phyloP scores from a whole-genome alignment of 2,888 invertebrate genomes.

The Habroteleia sp. region DNA sequence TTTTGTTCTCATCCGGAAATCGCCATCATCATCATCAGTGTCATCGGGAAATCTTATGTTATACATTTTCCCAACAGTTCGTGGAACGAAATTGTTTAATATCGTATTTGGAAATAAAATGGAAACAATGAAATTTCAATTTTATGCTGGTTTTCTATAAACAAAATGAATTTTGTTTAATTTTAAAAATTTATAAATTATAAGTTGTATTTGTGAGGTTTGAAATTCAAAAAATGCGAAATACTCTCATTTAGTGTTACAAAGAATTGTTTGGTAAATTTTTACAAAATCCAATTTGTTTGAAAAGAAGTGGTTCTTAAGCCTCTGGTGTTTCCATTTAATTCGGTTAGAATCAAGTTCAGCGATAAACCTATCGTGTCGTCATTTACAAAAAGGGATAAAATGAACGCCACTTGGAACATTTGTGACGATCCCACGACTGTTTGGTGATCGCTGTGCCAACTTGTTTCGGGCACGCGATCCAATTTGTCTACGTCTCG shows the following conservation, averaged over 20 bases:
- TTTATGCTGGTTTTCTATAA: too few relatives aligned
- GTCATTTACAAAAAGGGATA: constrained; percentile 46
- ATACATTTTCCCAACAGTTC: constrained; percentile 29
- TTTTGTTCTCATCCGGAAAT: constrained; percentile 57
- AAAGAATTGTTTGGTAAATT: too few relatives aligned
- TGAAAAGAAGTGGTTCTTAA: constrained; percentile 38
- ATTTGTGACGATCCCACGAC: constrained; percentile 79
- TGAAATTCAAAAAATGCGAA: too few relatives aligned
- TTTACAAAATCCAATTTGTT: not conserved
- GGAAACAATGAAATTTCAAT: too few relatives aligned
- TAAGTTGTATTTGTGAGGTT: too few relatives aligned
- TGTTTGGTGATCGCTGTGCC: constrained; percentile 81
- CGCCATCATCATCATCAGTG: constrained; percentile 35
- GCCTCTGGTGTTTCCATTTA: constrained; percentile 68
- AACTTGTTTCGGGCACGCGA: constrained; percentile 80
- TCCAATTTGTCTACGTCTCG: constrained; percentile 81
- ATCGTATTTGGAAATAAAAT: not conserved
- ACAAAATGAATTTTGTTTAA: not conserved
- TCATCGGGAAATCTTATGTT: constrained; percentile 40
- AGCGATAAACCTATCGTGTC: constrained; percentile 67
- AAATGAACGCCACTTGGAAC: constrained; percentile 67
- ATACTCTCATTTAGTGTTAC: not conserved
- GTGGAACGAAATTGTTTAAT: not conserved
- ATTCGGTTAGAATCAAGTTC: constrained; percentile 80
- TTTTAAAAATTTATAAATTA: too few relatives aligned